A percentile compares a stretch with the other conserved stretches of the same genome.
These are phyloP conservation scores for Argya squamiceps DNA, from an alignment of 2,797 vertebrate species.

Conservation along the genomic window DNA sequence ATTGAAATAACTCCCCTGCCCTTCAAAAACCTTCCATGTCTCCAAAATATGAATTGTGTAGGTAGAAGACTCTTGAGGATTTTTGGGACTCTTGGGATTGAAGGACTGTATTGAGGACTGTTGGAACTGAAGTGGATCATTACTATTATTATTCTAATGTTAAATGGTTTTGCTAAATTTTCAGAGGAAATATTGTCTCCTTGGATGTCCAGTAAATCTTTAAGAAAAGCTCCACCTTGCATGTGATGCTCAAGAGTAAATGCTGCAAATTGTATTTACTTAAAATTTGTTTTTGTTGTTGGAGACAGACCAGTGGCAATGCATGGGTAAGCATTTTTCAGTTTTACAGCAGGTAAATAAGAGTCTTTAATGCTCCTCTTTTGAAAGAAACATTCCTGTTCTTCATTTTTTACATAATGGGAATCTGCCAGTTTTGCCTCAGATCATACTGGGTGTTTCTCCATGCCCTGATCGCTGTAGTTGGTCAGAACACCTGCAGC, in stretches of 20 bases:
- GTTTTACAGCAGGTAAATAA: not conserved
- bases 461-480: not conserved
- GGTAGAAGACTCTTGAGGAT: not conserved
- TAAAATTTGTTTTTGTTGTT: not conserved
- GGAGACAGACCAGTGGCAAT: not conserved
- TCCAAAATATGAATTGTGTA: not conserved
- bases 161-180: not conserved
- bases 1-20: accelerated
- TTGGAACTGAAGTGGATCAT: not conserved
- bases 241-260: not conserved
- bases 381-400: not conserved
- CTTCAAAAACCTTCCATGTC: not conserved
- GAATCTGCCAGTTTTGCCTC: not conserved
- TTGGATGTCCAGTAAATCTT: not conserved
- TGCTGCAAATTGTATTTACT: not conserved
- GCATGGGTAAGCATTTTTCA: not conserved
- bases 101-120: not conserved
- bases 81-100: not conserved
- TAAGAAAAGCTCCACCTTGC: not conserved
- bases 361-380: not conserved
- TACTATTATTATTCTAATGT: not conserved
- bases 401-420: not conserved
- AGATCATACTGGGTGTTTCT: not conserved
- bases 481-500: not conserved
- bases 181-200: not conserved